Conservation (phyloP, 2,113 vertebrate genomes). For the Rallus limicola region DNA sequence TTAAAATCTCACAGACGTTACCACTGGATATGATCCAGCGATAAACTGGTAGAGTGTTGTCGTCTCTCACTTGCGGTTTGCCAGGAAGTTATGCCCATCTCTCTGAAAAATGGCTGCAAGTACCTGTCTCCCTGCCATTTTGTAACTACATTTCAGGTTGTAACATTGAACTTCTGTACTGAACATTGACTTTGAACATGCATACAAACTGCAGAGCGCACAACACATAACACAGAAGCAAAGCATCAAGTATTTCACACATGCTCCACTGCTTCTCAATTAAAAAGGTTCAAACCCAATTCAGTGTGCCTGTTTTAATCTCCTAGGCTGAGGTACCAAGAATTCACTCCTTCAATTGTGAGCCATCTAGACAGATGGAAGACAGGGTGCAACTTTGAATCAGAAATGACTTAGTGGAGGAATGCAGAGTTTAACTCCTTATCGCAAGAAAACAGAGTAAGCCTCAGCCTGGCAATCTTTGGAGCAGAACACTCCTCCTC, state of each 20-base stretch:
- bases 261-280: conserved; percentile 43
- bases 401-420: conserved; percentile 6
- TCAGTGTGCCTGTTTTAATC: conserved; percentile 31
- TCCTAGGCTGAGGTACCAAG: neutral
- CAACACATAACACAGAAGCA: neutral
- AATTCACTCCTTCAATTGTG: neutral
- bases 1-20: neutral
- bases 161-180: neutral
- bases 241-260: neutral
- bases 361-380: conserved; percentile 29
- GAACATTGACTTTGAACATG: neutral
- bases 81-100: neutral
- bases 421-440: neutral
- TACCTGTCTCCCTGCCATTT: neutral
- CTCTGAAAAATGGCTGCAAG: neutral
- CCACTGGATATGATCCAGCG: neutral
- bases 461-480: neutral
- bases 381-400: neutral
- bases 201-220: neutral
- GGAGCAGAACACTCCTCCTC: neutral
- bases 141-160: neutral
- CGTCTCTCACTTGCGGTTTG: neutral
- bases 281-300: conserved; percentile 28
- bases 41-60: fast-evolving
- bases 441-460: conserved; percentile 41